Conservation (phyloP, 1,140 invertebrate genomes). For the Drosophila parvula region DNA sequence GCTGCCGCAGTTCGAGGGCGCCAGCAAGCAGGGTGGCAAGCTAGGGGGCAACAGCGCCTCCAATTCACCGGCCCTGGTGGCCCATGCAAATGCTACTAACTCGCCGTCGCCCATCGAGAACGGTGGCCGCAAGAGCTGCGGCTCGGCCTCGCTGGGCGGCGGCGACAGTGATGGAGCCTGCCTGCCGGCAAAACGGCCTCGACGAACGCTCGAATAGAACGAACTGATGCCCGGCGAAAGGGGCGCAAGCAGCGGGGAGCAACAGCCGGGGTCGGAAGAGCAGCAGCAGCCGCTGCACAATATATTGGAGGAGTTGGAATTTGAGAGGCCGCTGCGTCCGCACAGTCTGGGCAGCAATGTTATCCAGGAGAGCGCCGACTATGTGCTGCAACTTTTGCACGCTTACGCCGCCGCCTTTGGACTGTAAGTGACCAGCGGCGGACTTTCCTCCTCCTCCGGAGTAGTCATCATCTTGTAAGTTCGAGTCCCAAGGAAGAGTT, state of each 20-base stretch:
- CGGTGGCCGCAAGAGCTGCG: slow-evolving; percentile 74
- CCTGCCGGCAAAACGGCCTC: slow-evolving; percentile 70
- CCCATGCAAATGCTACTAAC: slow-evolving; percentile 39
- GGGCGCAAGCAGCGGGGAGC: slow-evolving; percentile 38
- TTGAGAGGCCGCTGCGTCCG: slow-evolving; percentile 60
- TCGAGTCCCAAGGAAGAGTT: slow-evolving; percentile 16
- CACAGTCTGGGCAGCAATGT: slow-evolving; percentile 65
- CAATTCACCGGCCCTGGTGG: slow-evolving; percentile 55
- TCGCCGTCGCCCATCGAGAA: slow-evolving; percentile 70
- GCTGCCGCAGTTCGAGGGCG: slow-evolving; percentile 89
- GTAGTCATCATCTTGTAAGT: slow-evolving; percentile 20
- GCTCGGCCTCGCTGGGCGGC: slow-evolving; percentile 64
- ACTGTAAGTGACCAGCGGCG: slow-evolving; percentile 36
- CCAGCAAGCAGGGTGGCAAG: slow-evolving; percentile 41
- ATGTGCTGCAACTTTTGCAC: slow-evolving; percentile 66
- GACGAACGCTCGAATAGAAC: slow-evolving; percentile 77
- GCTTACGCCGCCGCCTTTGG: slow-evolving; percentile 73
- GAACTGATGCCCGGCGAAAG: slow-evolving; percentile 67
- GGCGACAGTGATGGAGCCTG: slow-evolving; percentile 71
- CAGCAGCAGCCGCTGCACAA: slow-evolving; percentile 18
- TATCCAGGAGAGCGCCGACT: slow-evolving; percentile 72
- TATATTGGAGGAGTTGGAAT: slow-evolving; percentile 37
- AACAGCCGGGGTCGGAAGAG: slow-evolving; percentile 14
- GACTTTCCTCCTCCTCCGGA: neutral
- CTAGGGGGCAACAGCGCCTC: slow-evolving; percentile 47